Conservation (phyloP, 2,888 invertebrate genomes). For the Orgyia antiqua region DNA sequence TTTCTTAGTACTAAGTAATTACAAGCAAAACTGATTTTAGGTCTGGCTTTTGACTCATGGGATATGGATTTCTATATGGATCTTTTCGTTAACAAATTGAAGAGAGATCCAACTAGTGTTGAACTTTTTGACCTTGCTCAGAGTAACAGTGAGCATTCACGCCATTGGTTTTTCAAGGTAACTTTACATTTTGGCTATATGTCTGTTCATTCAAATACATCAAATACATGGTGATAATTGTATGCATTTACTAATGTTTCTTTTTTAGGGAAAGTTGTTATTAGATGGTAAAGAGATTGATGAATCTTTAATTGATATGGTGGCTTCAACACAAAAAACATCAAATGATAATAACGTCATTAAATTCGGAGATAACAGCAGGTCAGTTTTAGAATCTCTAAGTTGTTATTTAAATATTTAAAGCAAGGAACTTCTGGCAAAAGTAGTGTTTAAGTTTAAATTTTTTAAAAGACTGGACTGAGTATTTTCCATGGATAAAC, state of each 20-base stretch:
- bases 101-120: constrained; percentile 96
- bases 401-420: no score
- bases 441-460: no score
- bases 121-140: constrained; percentile 99
- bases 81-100: constrained; percentile 88
- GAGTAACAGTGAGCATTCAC: constrained; percentile 98
- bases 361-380: constrained; percentile 98
- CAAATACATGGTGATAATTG: no score
- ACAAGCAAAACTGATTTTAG: no score
- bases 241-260: no score
- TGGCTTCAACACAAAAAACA: constrained; percentile 90
- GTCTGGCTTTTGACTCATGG: constrained; percentile 95
- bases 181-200: constrained; percentile 11
- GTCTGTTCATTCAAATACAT: no score
- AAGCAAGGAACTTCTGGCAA: no score
- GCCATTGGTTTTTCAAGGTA: constrained; percentile 98
- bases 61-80: constrained; percentile 94
- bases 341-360: constrained; percentile 97
- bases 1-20: background rate
- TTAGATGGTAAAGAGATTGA: constrained; percentile 88
- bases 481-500: no score
- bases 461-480: no score
- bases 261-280: constrained; percentile 84
- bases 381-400: constrained; percentile 78
- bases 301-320: constrained; percentile 94